A percentile compares a stretch with the other conserved stretches of the same genome.
phyloP scores from a whole-genome alignment of 2,113 vertebrate species.

The Glaucomys volans region DNA sequence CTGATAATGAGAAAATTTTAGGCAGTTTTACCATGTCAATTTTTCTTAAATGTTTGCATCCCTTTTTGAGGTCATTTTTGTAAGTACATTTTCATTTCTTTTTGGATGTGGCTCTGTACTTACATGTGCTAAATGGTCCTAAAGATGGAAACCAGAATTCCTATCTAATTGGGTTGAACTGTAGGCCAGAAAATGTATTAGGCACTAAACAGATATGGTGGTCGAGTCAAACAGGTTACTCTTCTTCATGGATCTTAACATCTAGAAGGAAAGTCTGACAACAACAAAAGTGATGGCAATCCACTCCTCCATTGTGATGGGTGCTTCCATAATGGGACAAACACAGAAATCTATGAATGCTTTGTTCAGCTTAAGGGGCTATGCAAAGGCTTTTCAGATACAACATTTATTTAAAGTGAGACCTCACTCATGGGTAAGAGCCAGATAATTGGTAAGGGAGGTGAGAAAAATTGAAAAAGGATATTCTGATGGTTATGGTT shows the following conservation, averaged over 20 bases:
- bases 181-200: not conserved
- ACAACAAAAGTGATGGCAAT: not conserved
- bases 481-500: not conserved
- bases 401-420: conserved; percentile 50
- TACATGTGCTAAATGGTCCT: not conserved
- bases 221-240: not conserved
- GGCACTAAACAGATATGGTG: not conserved
- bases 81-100: conserved; percentile 3
- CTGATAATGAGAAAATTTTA: not conserved
- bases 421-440: not conserved
- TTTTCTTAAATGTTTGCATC: conserved; percentile 13
- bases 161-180: conserved; percentile 6
- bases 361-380: not conserved
- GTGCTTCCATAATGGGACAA: not conserved
- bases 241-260: not conserved
- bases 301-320: not conserved
- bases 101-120: not conserved
- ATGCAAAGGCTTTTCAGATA: conserved; percentile 18
- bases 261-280: conserved; percentile 25
- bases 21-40: conserved; percentile 20
- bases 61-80: conserved; percentile 2
- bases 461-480: conserved; percentile 9
- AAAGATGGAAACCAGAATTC: conserved; percentile 17
- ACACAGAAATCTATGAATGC: not conserved
- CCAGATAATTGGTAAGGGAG: not conserved